Evolutionary conservation across 2,888 invertebrate species (phyloP).

Genomic region (Polymixis flavicincta): DNA sequence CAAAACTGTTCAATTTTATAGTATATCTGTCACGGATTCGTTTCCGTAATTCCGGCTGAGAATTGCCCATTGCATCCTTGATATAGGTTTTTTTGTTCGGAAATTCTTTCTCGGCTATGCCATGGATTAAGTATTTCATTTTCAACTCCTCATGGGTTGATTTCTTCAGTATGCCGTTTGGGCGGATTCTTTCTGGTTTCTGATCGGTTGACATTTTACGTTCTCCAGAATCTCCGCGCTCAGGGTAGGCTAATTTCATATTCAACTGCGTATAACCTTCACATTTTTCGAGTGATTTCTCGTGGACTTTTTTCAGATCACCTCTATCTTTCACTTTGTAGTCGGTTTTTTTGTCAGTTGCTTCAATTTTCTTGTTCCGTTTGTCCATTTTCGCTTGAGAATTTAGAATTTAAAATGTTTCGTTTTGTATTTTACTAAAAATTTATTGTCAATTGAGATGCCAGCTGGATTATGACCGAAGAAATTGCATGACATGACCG

Average conservation of each 20-base stretch:
- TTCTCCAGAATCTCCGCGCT: slow-evolving; percentile 67
- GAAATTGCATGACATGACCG: neutral
- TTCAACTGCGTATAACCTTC: slow-evolving; percentile 14
- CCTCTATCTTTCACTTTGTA: slow-evolving; percentile 64
- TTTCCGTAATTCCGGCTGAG: slow-evolving; percentile 44
- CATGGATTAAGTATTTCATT: slow-evolving; percentile 18
- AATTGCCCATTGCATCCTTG: neutral
- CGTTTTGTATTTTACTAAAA: slow-evolving; percentile 40
- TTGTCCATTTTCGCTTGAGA: slow-evolving; percentile 55
- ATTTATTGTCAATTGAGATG: slow-evolving; percentile 18
- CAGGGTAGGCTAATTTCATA: slow-evolving; percentile 50
- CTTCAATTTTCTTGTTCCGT: slow-evolving; percentile 52
- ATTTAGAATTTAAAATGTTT: slow-evolving; percentile 60
- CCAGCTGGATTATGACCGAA: slow-evolving; percentile 44
- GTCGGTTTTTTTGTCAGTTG: slow-evolving; percentile 58
- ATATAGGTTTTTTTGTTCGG: slow-evolving; percentile 26
- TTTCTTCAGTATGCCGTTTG: slow-evolving; percentile 30
- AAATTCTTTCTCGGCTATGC: slow-evolving; percentile 42
- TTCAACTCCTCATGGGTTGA: slow-evolving; percentile 11
- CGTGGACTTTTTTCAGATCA: slow-evolving; percentile 53
- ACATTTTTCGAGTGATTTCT: slow-evolving; percentile 22
- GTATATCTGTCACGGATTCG: slow-evolving; percentile 60
- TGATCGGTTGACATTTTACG: slow-evolving; percentile 13
- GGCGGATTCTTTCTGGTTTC: slow-evolving; percentile 21
- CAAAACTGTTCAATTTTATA: slow-evolving; percentile 31